phyloP scores from a whole-genome alignment of 2,797 vertebrate species.

The Mallotus villosus region DNA sequence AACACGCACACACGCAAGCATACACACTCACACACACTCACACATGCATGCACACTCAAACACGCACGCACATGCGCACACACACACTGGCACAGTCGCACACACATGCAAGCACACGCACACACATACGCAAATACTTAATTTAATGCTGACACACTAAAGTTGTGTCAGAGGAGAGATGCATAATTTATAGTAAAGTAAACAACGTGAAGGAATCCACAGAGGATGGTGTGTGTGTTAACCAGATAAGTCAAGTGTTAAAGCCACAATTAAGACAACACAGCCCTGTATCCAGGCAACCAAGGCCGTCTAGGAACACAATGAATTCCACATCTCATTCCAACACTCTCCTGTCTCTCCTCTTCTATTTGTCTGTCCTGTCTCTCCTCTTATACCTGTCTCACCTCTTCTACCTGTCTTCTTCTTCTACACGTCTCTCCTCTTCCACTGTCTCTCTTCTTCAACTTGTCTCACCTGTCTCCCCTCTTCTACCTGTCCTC shows the following conservation, averaged over 20 bases:
- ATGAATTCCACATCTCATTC: too few relatives aligned
- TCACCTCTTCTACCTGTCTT: too few relatives aligned
- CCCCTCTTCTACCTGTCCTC: too few relatives aligned
- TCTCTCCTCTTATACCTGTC: too few relatives aligned
- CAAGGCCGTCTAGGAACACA: too few relatives aligned
- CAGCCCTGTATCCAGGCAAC: conserved; percentile 62
- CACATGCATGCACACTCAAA: background rate
- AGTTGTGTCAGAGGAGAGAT: conserved; percentile 35
- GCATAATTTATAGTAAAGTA: conserved; percentile 35
- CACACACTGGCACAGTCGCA: background rate
- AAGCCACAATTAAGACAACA: conserved; percentile 41
- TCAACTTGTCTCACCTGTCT: background rate
- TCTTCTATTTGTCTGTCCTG: background rate
- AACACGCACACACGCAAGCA: background rate
- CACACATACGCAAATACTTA: background rate
- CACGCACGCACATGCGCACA: conserved; percentile 9
- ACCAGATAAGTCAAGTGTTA: conserved; percentile 40
- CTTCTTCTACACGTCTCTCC: too few relatives aligned
- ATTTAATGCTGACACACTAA: background rate
- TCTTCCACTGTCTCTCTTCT: background rate
- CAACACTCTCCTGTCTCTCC: too few relatives aligned
- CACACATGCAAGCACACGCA: background rate
- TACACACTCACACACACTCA: background rate
- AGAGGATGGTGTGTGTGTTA: conserved; percentile 6
- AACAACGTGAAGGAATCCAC: conserved; percentile 28